Evolutionary conservation across 2,888 invertebrate genomes (phyloP).

Genomic region (Clistopyga incitator): DNA sequence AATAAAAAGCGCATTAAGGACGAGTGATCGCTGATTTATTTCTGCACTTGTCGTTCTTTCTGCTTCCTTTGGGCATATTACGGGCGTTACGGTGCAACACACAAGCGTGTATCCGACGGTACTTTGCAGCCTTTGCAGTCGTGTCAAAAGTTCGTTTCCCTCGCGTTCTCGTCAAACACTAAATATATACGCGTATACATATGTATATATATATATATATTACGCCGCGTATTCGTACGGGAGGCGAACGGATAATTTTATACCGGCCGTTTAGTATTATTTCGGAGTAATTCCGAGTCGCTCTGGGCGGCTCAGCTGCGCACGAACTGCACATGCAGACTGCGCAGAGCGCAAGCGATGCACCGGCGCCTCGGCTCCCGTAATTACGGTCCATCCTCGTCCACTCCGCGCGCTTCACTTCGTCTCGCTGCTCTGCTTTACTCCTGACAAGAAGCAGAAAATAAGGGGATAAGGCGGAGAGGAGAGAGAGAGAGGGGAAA

Average conservation of each 20-base stretch:
- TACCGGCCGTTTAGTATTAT: slow-evolving; percentile 82
- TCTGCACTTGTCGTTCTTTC: slow-evolving; percentile 17
- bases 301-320: slow-evolving; percentile 76
- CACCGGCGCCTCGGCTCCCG: slow-evolving; percentile 65
- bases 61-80: slow-evolving; percentile 15
- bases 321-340: slow-evolving; percentile 65
- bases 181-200: background rate
- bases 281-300: slow-evolving; percentile 82
- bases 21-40: slow-evolving; percentile 52
- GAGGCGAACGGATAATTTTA: slow-evolving; percentile 73
- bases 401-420: slow-evolving; percentile 32
- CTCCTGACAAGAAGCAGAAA: background rate
- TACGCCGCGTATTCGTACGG: slow-evolving; percentile 8
- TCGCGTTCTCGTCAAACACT: slow-evolving; percentile 3
- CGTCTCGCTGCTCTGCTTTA: slow-evolving; percentile 8
- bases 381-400: slow-evolving; percentile 59
- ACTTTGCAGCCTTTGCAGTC: background rate
- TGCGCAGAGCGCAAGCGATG: slow-evolving; percentile 40
- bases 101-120: background rate
- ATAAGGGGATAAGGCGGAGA: background rate
- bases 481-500: background rate
- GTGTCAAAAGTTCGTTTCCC: slow-evolving; percentile 14
- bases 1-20: slow-evolving; percentile 72
- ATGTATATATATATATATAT: slow-evolving; percentile 7
- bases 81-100: background rate